Evolutionary conservation across 2,888 invertebrate species (phyloP).

Genomic region (Calliphora vomitoria): DNA sequence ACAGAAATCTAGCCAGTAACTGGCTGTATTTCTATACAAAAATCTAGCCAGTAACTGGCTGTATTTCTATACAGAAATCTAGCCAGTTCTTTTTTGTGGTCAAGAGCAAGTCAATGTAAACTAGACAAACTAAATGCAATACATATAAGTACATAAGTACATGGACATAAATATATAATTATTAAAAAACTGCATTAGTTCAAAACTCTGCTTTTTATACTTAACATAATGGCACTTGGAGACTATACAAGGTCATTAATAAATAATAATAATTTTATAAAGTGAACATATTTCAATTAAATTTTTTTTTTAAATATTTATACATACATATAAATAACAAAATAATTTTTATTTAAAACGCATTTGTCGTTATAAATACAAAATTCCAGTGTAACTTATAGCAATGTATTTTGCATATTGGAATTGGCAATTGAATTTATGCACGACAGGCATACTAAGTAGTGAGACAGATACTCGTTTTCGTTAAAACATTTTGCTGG

Average conservation of each 20-base stretch:
- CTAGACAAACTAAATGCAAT: too few species aligned
- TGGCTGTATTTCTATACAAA: too few species aligned
- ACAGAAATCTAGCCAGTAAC: too few species aligned
- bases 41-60: too few species aligned
- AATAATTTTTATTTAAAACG: constrained; percentile 40
- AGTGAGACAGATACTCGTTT: neutral
- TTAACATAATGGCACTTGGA: neutral
- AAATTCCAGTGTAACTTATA: constrained; percentile 49
- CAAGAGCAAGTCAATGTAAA: too few species aligned
- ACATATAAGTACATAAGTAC: too few species aligned
- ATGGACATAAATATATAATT: too few species aligned
- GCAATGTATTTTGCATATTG: constrained; percentile 46
- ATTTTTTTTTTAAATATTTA: constrained; percentile 39
- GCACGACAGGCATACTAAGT: constrained; percentile 47
- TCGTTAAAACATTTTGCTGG: neutral
- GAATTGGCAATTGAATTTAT: constrained; percentile 28
- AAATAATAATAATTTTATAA: constrained; percentile 34
- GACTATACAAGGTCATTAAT: constrained; percentile 43
- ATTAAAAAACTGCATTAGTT: constrained; percentile 17
- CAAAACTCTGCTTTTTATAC: constrained; percentile 13
- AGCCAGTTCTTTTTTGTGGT: too few species aligned
- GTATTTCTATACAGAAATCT: too few species aligned
- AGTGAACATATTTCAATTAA: constrained; percentile 26
- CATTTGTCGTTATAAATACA: constrained; percentile 43
- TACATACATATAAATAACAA: constrained; percentile 11